Base-by-base conservation (phyloP, 1,140 invertebrate species). In the Anastrepha ludens region DNA sequence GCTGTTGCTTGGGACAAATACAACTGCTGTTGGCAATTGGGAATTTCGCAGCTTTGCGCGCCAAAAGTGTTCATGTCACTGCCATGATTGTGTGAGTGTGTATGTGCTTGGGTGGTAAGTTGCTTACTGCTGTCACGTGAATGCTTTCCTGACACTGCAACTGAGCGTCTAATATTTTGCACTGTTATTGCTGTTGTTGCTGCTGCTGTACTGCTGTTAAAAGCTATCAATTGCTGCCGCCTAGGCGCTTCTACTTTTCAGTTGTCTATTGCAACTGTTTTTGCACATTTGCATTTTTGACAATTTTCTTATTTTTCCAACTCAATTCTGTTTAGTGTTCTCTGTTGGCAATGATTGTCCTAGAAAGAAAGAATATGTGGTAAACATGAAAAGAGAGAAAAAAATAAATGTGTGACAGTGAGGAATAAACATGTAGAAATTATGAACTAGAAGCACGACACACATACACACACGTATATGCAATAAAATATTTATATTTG, bases 21-120 rank as follows among this genome's bases (percentile, higher is more conserved):
- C 39, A 70, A 70, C 65, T 70, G 65, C 11, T 70, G 67, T 74
- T 74, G 67, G 41, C 67, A 74, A 74, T 74, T 74, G 67, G 67
- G 67, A 74, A 74, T 74, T 74, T 47, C 39, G 39, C 67, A 74
- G 67, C 67, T 74, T 44, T 44, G 39, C 67, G 41, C 39, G 39
- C 67, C 67, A 39, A 44, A 74, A 74, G 67, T 74, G 67, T 74
- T 13, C 67, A 74, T 8, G 15, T 11, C 67, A 13, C 41, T 47
- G 6, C 44, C 50, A 55, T 9, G 5, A 55, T 9, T 55, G 50
- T 55, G 50, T 55, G 50, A 7, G 5, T 74, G 67, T 8, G 17
- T 74, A 9, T 74, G 67, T 47, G 15, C 17, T 70, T 70, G 39
- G 9, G 11, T 15, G 65, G 39, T 41, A 41, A 39, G 29, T 39